Conservation (phyloP, 2,888 invertebrate genomes). For the Cartodere bifasciata region DNA sequence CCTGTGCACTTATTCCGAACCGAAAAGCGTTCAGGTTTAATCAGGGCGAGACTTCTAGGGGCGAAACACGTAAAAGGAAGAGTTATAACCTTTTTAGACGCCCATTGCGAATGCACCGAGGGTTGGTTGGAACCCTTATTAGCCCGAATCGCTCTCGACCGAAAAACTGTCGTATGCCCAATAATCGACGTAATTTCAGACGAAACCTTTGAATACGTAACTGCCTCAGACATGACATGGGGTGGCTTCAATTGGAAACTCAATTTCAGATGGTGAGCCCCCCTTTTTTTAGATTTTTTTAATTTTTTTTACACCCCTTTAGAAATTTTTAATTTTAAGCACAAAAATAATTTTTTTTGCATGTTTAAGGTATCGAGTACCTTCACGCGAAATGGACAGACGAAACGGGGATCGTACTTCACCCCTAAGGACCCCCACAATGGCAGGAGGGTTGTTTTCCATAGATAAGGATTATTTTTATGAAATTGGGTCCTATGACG, state of each 20-base stretch:
- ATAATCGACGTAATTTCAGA: constrained; percentile 99
- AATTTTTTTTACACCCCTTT: constrained; percentile 1
- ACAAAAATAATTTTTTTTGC: constrained; percentile 4
- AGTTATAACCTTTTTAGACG: constrained; percentile 92
- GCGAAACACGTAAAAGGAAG: constrained; percentile 86
- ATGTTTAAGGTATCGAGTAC: constrained; percentile 80
- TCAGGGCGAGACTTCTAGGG: constrained; percentile 87
- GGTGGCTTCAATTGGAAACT: constrained; percentile 99
- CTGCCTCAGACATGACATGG: constrained; percentile 99
- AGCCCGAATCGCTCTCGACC: constrained; percentile 81
- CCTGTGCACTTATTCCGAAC: constrained; percentile 81
- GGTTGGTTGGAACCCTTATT: constrained; percentile 98
- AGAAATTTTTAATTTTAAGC: background rate
- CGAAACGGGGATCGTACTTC: constrained; percentile 86
- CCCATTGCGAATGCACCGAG: constrained; percentile 96
- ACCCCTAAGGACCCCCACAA: constrained; percentile 90
- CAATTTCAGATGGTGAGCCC: constrained; percentile 86
- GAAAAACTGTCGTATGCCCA: constrained; percentile 91
- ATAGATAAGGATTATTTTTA: constrained; percentile 96
- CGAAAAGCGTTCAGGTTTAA: constrained; percentile 86
- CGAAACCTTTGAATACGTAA: constrained; percentile 97
- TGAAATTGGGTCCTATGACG: constrained; percentile 94
- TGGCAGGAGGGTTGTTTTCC: constrained; percentile 94
- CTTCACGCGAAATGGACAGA: constrained; percentile 90
- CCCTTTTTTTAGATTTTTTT: constrained; percentile 1